These are phyloP conservation scores for Brachypalpus laphriformis DNA, from an alignment of 2,888 invertebrate species.

Conservation along the genomic window DNA sequence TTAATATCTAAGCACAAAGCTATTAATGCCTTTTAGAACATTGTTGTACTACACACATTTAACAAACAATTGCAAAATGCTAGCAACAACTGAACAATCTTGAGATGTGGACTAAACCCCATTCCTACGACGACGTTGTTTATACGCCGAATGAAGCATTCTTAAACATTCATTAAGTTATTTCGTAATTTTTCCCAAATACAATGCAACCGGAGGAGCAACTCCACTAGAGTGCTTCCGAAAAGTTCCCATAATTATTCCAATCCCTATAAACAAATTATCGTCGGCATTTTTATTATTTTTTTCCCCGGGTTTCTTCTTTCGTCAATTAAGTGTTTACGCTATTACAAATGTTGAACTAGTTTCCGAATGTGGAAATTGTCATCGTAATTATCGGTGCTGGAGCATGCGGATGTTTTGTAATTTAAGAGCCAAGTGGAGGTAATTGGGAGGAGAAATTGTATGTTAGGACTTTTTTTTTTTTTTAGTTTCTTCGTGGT, in stretches of 20 bases:
- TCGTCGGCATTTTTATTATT: slow-evolving; percentile 50
- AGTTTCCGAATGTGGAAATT: slow-evolving; percentile 74
- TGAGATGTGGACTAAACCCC: slow-evolving; percentile 27
- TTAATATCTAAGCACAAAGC: too few species aligned
- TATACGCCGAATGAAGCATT: slow-evolving; percentile 40
- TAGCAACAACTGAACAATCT: neutral
- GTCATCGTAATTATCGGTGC: slow-evolving; percentile 69
- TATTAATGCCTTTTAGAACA: too few species aligned
- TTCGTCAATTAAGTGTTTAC: slow-evolving; percentile 73
- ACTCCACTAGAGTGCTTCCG: slow-evolving; percentile 12
- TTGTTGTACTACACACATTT: neutral
- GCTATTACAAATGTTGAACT: slow-evolving; percentile 71
- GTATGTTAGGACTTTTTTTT: slow-evolving; percentile 14
- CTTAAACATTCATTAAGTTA: slow-evolving; percentile 55
- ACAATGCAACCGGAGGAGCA: slow-evolving; percentile 49
- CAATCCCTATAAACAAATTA: slow-evolving; percentile 71
- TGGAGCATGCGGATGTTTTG: slow-evolving; percentile 64
- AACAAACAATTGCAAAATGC: neutral
- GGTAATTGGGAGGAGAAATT: slow-evolving; percentile 66
- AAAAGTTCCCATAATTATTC: slow-evolving; percentile 72
- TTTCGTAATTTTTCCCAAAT: slow-evolving; percentile 58
- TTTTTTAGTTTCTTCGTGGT: neutral
- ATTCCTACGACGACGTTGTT: slow-evolving; percentile 40
- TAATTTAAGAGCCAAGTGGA: slow-evolving; percentile 52
- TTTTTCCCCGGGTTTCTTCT: slow-evolving; percentile 34